Evolutionary conservation across 2,888 invertebrate species (phyloP), one percentile per base, ranked within the genome.

Genomic region (Villa cingulata): DNA sequence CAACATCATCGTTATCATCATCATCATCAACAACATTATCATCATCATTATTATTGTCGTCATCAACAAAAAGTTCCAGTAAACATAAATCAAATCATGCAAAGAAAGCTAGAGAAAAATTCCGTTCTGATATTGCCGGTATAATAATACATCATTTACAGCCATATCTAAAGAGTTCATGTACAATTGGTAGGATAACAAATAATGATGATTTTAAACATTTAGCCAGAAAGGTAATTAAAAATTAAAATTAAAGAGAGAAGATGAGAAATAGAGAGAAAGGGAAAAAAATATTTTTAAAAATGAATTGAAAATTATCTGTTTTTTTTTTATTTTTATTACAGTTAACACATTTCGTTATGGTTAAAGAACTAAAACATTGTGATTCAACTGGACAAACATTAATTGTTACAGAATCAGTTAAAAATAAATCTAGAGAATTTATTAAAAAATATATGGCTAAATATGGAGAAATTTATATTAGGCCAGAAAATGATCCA

Each of bases 361-460:
- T 94, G 81, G 77, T 89, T 50, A 96, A 96, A 69, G 94, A 96
- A 70, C 68, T 94, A 65, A 92, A 91, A 64, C 89, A 94, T 66
- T 87, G 91, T 62, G 81, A 84, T 53, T 82, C 81, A 39, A 60
- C 63, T 32, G 62, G 62, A 3, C 63, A 62, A 51, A 58, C 56
- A n/a, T 54, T 65, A 37, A 57, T 63, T 41, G 63, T 64, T n/a
- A 63, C 62, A 4, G 63, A 63, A 46, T 63, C 52, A 9, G 95
- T 96, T 9, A 89, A 91, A 58, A 82, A 86, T 57, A 97, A 97
- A 70, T 91, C 95, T 18, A 86, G 86, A 65, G 95, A 91, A 69
- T 96, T 90, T 67, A 89, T 96, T 48, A 82, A 80, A 61, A 94
- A 92, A 64, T 96, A 96, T 70, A 96, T 97, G 96, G 81, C 81